These are phyloP conservation scores for Spodoptera litura DNA, from an alignment of 1,140 invertebrate species.

Conservation along the genomic window DNA sequence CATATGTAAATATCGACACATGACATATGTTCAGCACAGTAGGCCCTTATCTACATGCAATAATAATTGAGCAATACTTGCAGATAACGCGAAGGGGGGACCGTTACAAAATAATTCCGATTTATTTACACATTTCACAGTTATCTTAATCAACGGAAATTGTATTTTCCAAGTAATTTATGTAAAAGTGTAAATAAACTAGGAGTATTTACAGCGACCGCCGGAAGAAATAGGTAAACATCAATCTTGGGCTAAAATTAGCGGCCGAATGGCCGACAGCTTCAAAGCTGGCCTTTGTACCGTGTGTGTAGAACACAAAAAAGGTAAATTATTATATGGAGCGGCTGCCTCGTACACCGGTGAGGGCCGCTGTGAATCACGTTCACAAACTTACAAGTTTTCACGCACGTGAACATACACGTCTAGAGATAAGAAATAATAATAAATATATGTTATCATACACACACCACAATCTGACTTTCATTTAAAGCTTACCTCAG, in stretches of 20 bases:
- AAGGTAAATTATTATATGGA: conserved; percentile 41
- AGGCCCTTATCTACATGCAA: conserved; percentile 33
- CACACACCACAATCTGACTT: not conserved
- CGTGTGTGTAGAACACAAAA: conserved; percentile 42
- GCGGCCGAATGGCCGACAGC: conserved; percentile 15
- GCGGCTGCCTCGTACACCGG: not conserved
- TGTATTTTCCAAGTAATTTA: not conserved
- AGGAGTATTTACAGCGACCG: conserved; percentile 32
- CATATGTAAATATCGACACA: conserved; percentile 30
- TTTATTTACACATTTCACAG: not conserved
- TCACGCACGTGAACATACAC: conserved; percentile 39
- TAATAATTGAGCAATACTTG: conserved; percentile 30
- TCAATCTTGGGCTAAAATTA: conserved; percentile 50
- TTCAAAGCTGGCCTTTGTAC: conserved; percentile 44
- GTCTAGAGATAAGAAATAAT: conserved; percentile 22
- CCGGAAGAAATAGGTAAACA: conserved; percentile 54
- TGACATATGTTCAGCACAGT: conserved; percentile 17
- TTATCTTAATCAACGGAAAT: conserved; percentile 26
- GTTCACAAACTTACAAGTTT: conserved; percentile 21
- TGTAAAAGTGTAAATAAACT: not conserved
- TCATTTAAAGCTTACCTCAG: not conserved
- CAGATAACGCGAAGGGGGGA: conserved; percentile 1
- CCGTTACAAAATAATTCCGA: conserved; percentile 17
- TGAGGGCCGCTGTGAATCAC: conserved; percentile 25
- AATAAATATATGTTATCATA: not conserved